Percentiles rank a stretch among this genome's conserved stretches.
phyloP scores from a whole-genome alignment of 2,113 vertebrate genomes.

The Takifugu bimaculatus region DNA sequence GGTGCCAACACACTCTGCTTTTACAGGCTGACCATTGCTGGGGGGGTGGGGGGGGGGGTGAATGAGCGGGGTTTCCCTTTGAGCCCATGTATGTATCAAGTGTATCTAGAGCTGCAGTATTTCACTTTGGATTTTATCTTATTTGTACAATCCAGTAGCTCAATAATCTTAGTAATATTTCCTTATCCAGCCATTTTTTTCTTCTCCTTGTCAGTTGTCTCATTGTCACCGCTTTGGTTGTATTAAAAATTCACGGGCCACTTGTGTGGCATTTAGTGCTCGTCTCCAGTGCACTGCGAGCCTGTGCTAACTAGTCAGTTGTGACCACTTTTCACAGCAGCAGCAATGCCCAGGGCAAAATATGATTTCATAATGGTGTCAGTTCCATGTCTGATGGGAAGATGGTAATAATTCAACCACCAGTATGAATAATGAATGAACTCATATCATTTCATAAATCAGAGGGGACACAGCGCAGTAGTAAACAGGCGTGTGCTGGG shows the following conservation, averaged over 20 bases:
- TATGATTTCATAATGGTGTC: constrained; percentile 72
- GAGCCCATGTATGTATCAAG: neutral
- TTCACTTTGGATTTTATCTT: too few relatives aligned
- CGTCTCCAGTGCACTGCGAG: constrained; percentile 59
- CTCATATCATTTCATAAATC: constrained; percentile 66
- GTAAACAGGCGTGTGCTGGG: constrained; percentile 43
- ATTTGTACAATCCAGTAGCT: too few relatives aligned
- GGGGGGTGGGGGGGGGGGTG: constrained; percentile 21
- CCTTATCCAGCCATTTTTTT: constrained; percentile 19
- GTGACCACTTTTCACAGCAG: constrained; percentile 71
- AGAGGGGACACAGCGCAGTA: constrained; percentile 58
- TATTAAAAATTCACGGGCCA: constrained; percentile 74
- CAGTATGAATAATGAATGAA: constrained; percentile 73
- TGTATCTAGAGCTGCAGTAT: too few relatives aligned
- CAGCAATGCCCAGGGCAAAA: constrained; percentile 57
- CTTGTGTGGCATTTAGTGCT: constrained; percentile 68
- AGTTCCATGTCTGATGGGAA: constrained; percentile 60
- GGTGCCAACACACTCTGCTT: constrained; percentile 72
- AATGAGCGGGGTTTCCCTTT: constrained; percentile 31
- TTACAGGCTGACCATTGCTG: constrained; percentile 67
- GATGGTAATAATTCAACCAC: constrained; percentile 62
- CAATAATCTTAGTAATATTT: constrained; percentile 26
- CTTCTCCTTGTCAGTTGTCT: constrained; percentile 57
- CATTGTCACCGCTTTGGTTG: constrained; percentile 63
- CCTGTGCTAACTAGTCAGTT: constrained; percentile 71